phyloP scores from a whole-genome alignment of 2,113 vertebrate genomes.

The Rhabdomys dilectus region DNA sequence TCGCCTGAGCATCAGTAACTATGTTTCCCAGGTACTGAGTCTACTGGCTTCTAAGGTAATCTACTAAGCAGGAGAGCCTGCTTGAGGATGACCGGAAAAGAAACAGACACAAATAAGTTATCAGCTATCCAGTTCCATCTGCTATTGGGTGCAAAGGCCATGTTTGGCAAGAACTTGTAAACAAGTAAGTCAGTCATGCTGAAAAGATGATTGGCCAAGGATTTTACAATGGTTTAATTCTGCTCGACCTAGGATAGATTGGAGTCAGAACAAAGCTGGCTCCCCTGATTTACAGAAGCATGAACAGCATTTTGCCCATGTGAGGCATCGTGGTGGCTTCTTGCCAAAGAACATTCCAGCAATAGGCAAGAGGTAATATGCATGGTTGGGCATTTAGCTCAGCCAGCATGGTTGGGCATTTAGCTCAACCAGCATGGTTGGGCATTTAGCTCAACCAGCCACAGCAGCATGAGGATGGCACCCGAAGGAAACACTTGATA shows the following conservation, averaged over 20 bases:
- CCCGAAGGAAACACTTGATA: not conserved
- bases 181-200: not conserved
- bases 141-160: not conserved
- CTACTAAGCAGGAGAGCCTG: not conserved
- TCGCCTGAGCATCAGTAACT: not conserved
- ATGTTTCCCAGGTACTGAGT: not conserved
- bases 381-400: not conserved
- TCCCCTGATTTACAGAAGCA: not conserved
- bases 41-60: not conserved
- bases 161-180: not conserved
- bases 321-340: not conserved
- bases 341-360: not conserved
- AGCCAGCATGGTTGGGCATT: not conserved
- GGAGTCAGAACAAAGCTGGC: not conserved
- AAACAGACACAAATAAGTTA: not conserved
- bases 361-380: not conserved
- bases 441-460: no score
- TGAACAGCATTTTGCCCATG: not conserved
- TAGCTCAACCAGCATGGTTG: not conserved
- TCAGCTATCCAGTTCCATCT: not conserved
- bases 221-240: not conserved
- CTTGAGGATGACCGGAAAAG: not conserved
- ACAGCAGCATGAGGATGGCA: rapidly evolving
- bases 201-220: not conserved
- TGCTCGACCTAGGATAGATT: not conserved